phyloP scores from a whole-genome alignment of 2,797 vertebrate species.

The Anolis apletophallus region DNA sequence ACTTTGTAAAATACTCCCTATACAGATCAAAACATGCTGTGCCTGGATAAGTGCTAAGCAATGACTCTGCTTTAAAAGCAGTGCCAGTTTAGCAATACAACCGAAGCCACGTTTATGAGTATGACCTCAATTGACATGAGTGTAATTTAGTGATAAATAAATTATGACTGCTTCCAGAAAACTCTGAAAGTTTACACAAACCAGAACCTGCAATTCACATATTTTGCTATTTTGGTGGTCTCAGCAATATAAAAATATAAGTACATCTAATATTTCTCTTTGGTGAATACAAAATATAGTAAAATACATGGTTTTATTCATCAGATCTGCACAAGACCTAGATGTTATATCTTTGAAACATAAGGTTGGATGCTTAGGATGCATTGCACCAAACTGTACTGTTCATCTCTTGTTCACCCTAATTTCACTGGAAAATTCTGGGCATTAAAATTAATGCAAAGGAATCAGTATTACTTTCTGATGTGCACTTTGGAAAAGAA shows the following conservation, averaged over 20 bases:
- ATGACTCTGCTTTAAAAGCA: slow-evolving; percentile 67
- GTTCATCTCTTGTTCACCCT: not conserved
- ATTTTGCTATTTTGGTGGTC: slow-evolving; percentile 10
- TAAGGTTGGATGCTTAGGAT: not conserved
- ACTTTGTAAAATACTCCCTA: slow-evolving; percentile 70
- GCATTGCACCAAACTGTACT: not conserved
- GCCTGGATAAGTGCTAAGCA: slow-evolving; percentile 61
- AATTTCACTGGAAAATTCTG: slow-evolving; percentile 5
- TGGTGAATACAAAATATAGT: not conserved
- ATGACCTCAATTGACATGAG: slow-evolving; percentile 32
- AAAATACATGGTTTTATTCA: slow-evolving; percentile 11
- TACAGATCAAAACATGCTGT: slow-evolving; percentile 71
- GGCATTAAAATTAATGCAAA: not conserved
- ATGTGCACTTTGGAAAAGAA: not conserved
- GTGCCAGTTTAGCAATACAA: slow-evolving; percentile 56
- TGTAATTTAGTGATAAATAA: slow-evolving; percentile 35
- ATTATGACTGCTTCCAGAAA: slow-evolving; percentile 49
- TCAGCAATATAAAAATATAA: slow-evolving; percentile 1
- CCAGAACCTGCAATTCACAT: not conserved
- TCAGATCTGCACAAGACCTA: slow-evolving; percentile 18
- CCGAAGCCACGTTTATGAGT: slow-evolving; percentile 44
- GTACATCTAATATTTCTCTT: not conserved
- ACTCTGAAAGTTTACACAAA: slow-evolving; percentile 37
- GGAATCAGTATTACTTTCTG: not conserved
- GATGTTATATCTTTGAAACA: not conserved